phyloP scores from a whole-genome alignment of 2,888 invertebrate species.

The Stegana nigrithorax region DNA sequence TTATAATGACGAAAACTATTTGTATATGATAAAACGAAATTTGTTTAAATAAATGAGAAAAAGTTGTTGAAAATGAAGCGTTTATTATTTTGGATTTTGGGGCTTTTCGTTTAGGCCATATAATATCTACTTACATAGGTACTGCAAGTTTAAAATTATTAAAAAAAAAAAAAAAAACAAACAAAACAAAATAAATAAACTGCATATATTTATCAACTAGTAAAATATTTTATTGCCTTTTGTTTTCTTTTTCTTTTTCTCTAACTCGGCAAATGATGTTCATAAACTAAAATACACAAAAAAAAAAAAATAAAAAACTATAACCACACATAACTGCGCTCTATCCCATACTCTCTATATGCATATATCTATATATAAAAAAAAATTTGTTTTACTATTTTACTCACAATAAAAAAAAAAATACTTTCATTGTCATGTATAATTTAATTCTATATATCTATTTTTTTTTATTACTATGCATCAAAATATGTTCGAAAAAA shows the following conservation, averaged over 20 bases:
- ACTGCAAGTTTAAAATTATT: conserved; percentile 31
- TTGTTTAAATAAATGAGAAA: not conserved
- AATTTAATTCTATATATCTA: conserved; percentile 34
- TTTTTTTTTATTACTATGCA: conserved; percentile 35
- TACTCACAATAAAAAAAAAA: conserved; percentile 8
- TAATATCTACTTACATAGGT: conserved; percentile 31
- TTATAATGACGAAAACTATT: conserved; percentile 26
- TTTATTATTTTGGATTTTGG: conserved; percentile 10
- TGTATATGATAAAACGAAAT: conserved; percentile 9
- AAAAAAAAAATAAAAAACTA: conserved; percentile 41
- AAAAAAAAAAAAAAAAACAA: conserved; percentile 7
- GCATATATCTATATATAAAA: no score
- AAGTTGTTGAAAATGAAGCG: conserved; percentile 15
- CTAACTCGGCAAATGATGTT: conserved; percentile 17
- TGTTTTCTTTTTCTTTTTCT: conserved; percentile 16
- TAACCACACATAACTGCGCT: conserved; percentile 19
- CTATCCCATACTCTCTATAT: no score
- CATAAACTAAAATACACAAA: conserved; percentile 29
- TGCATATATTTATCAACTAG: conserved; percentile 6
- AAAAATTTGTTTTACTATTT: no score
- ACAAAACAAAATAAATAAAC: conserved; percentile 1
- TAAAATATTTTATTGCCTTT: conserved; percentile 14
- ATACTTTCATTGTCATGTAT: not conserved
- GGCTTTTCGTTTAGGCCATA: conserved; percentile 23
- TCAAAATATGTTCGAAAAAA: conserved; percentile 10